phyloP scores from a whole-genome alignment of 2,797 vertebrate species.

The Alectoris magna region DNA sequence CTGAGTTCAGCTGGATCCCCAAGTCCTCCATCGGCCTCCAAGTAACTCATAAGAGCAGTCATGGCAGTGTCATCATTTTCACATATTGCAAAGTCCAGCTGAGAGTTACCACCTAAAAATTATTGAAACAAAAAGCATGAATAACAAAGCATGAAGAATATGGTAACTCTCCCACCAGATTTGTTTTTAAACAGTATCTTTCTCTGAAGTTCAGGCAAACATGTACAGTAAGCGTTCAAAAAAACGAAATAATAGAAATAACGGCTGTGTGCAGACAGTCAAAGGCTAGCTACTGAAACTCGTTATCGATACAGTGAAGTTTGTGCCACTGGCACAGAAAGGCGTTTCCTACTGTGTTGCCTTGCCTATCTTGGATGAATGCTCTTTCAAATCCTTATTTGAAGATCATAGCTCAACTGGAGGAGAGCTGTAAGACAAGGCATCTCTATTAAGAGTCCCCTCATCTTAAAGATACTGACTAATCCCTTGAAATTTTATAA shows the following conservation, averaged over 20 bases:
- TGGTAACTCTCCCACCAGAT: background rate
- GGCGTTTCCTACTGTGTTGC: background rate
- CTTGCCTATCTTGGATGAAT: background rate
- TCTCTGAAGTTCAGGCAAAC: background rate
- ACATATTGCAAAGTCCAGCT: slow-evolving; percentile 88
- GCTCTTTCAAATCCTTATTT: background rate
- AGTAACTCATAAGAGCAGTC: slow-evolving; percentile 93
- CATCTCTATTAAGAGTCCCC: background rate
- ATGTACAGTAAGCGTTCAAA: background rate
- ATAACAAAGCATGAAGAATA: background rate
- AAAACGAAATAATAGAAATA: background rate
- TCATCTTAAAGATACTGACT: background rate
- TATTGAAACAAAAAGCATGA: background rate
- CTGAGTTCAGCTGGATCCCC: slow-evolving; percentile 87
- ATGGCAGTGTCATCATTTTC: slow-evolving; percentile 89
- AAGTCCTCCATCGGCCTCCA: slow-evolving; percentile 91
- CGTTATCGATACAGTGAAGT: background rate
- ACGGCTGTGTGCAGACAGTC: background rate
- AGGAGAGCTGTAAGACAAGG: background rate
- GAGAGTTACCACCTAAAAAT: slow-evolving; percentile 82
- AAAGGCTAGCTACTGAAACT: background rate
- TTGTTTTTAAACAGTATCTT: background rate
- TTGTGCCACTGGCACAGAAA: background rate
- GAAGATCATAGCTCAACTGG: background rate
- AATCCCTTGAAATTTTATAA: background rate